These are phyloP conservation scores for Puffinus mauretanicus DNA, from an alignment of 2,113 vertebrate genomes.

Conservation along the genomic window DNA sequence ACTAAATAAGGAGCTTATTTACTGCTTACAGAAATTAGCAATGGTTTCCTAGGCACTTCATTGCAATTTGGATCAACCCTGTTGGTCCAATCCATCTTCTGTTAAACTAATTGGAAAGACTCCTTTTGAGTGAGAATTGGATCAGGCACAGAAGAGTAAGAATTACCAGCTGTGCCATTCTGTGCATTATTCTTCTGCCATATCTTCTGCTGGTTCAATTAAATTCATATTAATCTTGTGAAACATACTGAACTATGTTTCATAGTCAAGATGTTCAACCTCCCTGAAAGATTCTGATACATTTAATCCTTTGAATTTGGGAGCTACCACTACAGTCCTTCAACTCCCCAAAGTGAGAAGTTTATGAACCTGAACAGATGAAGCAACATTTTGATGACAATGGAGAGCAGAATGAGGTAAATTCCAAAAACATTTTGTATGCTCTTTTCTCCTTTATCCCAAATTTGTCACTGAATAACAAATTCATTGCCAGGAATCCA, in stretches of 20 bases:
- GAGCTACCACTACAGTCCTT: background rate
- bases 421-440: background rate
- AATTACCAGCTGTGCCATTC: background rate
- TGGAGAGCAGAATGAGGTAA: background rate
- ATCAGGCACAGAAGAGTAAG: background rate
- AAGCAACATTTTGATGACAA: background rate
- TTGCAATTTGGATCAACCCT: background rate
- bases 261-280: background rate
- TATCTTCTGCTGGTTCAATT: background rate
- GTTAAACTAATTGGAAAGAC: conserved; percentile 17
- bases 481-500: background rate
- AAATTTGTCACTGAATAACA: background rate
- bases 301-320: background rate
- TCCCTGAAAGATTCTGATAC: background rate
- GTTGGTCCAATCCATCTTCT: background rate
- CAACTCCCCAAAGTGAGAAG: background rate
- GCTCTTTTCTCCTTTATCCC: background rate
- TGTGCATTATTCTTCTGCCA: background rate
- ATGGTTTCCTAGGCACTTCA: background rate
- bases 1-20: background rate
- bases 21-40: background rate
- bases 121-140: conserved; percentile 6
- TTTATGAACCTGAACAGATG: background rate
- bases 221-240: background rate
- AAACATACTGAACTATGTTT: background rate